Evolutionary conservation across 1,140 invertebrate genomes (phyloP), one percentile per base, ranked within the genome.

Genomic region (Tetragnatha versicolor): DNA sequence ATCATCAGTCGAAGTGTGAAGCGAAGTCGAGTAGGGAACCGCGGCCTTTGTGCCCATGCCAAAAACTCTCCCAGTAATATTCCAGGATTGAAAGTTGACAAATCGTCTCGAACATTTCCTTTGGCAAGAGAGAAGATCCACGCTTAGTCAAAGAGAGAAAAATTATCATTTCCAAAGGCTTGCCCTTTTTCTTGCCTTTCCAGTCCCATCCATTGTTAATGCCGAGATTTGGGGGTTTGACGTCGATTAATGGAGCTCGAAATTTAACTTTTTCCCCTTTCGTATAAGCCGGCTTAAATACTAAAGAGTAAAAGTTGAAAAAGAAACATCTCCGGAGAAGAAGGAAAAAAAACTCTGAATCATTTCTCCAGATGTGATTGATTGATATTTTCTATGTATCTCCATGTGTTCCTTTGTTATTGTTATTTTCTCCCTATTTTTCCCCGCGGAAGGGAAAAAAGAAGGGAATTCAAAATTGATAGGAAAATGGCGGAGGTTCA

Each of bases 371-470:
- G 61, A 65, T 42, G 61, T 65, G 61, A 65, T 65, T 65, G 61
- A 65, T 65, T 65, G 61, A 65, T 65, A 65, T 65, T 65, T 65
- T 65, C 61, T 17, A 65, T 65, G 61, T 65, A 58, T 58, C 55
- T 58, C 61, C 42, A n/a, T 14, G 61, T 65, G 35, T 25, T 65
- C 39, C 61, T 42, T 65, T 65, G 61, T 42, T 42, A 42, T 39
- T 65, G 22, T 63, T 63, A 3, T 37, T 65, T 27, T 65, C 25
- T 42, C 42, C 27, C 33, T 65, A 22, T 65, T 65, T 33, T 65
- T 65, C 14, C 37, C 27, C 2, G 39, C 29, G 35, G 31, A 33
- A n/a, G 33, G 29, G 60, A 42, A 61, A 7, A n/a, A 17, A 39
- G 37, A 14, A 9, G n/a, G 29, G 29, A 65, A 42, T 42, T 25